Percentiles rank a stretch among this genome's conserved stretches.
Evolutionary conservation across 1,140 invertebrate genomes (phyloP).

Genomic region (Philotrypesis tridentata): DNA sequence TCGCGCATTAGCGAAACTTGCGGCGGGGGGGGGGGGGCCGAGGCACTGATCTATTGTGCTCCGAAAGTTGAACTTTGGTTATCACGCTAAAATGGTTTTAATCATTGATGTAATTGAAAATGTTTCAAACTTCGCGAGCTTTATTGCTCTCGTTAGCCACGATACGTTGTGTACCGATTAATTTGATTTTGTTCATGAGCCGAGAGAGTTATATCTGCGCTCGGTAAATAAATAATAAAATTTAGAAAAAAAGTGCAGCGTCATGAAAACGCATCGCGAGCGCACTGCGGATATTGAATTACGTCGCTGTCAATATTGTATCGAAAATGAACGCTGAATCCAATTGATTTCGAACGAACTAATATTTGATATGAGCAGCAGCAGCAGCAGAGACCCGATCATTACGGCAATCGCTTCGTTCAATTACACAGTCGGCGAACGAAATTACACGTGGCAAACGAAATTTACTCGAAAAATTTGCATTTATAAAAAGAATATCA

Average conservation of each 20-base stretch:
- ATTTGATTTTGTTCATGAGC: background rate
- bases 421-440: background rate
- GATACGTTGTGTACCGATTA: background rate
- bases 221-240: no score
- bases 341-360: background rate
- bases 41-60: background rate
- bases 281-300: background rate
- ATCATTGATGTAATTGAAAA: background rate
- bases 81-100: background rate
- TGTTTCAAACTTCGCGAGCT: background rate
- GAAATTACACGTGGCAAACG: no score
- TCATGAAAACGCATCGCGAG: no score
- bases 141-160: background rate
- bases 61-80: background rate
- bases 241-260: no score
- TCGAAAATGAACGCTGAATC: background rate
- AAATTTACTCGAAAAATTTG: no score
- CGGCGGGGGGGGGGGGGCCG: no score
- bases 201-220: no score
- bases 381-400: background rate
- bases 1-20: conserved; percentile 7
- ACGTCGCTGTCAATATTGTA: background rate
- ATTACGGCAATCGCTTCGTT: background rate
- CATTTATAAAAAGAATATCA: no score
- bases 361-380: no score